A percentile compares a stretch with the other conserved stretches of the same genome.
phyloP scores from a whole-genome alignment of 2,888 invertebrate genomes.

The Meteorus cinctellus region DNA sequence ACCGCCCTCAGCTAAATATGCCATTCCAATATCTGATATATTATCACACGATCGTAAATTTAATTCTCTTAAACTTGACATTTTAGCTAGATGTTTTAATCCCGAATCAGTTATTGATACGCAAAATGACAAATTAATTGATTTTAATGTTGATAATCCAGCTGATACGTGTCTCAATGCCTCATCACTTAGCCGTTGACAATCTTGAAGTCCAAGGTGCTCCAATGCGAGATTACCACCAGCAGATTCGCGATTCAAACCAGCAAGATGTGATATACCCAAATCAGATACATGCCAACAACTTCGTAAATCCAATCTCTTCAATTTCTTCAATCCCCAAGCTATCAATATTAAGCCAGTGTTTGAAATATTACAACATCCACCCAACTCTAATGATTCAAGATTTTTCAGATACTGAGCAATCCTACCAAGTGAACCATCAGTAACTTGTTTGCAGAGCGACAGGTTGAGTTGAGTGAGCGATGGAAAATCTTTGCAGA shows the following conservation, averaged over 20 bases:
- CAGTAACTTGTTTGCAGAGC: constrained; percentile 96
- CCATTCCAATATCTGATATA: constrained; percentile 93
- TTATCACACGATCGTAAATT: constrained; percentile 95
- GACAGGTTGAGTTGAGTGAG: constrained; percentile 90
- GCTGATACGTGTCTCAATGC: constrained; percentile 89
- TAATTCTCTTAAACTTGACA: constrained; percentile 88
- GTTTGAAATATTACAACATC: constrained; percentile 93
- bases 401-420: constrained; percentile 89
- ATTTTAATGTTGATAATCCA: constrained; percentile 84
- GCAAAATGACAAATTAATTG: constrained; percentile 95
- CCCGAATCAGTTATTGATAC: constrained; percentile 96
- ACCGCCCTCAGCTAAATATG: constrained; percentile 92
- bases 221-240: constrained; percentile 86
- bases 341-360: constrained; percentile 89
- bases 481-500: constrained; percentile 84
- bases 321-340: constrained; percentile 89
- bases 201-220: constrained; percentile 93
- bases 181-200: constrained; percentile 94
- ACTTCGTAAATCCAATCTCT: constrained; percentile 89
- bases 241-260: constrained; percentile 79
- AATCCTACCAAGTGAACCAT: constrained; percentile 88
- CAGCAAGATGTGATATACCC: constrained; percentile 90
- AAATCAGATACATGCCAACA: constrained; percentile 95
- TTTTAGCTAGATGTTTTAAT: constrained; percentile 88
- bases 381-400: constrained; percentile 91